A percentile compares a stretch with the other conserved stretches of the same genome.
Conservation (phyloP, 2,797 vertebrate genomes). For the Tragelaphus oryx region DNA sequence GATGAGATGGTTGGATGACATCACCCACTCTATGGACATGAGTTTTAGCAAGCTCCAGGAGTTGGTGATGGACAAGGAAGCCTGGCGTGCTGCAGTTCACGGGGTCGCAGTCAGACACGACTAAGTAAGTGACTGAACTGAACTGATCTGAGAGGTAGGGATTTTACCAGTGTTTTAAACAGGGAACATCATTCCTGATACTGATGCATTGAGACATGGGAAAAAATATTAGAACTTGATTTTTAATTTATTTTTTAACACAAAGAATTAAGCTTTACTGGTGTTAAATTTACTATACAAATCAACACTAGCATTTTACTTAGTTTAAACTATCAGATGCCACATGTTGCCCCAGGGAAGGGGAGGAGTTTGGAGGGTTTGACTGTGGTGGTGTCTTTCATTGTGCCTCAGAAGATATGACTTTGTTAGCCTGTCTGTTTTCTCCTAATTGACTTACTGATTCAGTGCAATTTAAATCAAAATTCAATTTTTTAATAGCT, state of each 20-base stretch:
- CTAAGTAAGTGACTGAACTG: background rate
- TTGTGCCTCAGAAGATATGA: background rate
- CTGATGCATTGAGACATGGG: background rate
- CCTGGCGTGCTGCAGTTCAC: background rate
- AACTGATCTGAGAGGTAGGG: background rate
- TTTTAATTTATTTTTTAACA: background rate
- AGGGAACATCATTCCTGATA: background rate
- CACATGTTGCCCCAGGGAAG: background rate
- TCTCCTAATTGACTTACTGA: background rate
- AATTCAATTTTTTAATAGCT: background rate
- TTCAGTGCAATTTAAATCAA: slow-evolving; percentile 21
- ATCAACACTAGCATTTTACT: background rate
- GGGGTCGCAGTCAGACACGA: background rate
- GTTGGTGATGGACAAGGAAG: background rate
- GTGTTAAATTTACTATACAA: background rate
- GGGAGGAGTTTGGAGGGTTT: background rate
- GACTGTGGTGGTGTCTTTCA: background rate
- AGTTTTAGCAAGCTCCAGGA: background rate
- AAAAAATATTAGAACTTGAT: background rate
- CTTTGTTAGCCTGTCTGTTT: background rate
- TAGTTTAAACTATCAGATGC: background rate
- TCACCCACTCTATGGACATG: background rate
- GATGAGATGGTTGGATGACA: background rate
- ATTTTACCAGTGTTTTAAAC: background rate
- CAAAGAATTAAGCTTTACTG: background rate